Evolutionary conservation across 2,888 invertebrate species (phyloP).

Genomic region (Calliphora vomitoria): DNA sequence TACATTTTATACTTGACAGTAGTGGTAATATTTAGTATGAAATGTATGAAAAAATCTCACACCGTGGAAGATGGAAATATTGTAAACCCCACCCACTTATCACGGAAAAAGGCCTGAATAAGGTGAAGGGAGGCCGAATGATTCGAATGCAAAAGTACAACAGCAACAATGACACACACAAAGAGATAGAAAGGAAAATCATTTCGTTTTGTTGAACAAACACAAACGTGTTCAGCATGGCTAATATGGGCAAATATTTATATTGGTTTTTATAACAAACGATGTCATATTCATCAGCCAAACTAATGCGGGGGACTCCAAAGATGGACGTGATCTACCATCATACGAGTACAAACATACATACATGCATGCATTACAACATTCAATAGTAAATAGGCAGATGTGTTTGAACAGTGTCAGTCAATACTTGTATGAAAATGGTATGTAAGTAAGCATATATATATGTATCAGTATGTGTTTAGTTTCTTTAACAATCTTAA

Average conservation of each 20-base stretch:
- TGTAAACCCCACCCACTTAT: constrained; percentile 32
- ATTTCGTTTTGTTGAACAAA: constrained; percentile 72
- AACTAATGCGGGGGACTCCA: constrained; percentile 58
- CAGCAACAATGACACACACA: constrained; percentile 10
- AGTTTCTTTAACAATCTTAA: constrained; percentile 39
- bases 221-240: constrained; percentile 72
- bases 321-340: constrained; percentile 68
- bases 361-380: background rate
- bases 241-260: constrained; percentile 73
- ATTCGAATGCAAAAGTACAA: constrained; percentile 45
- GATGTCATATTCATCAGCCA: constrained; percentile 73
- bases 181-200: constrained; percentile 61
- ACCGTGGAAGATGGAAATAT: constrained; percentile 59
- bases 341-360: constrained; percentile 16
- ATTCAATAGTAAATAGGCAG: background rate
- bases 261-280: constrained; percentile 73
- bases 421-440: constrained; percentile 23
- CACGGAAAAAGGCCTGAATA: background rate
- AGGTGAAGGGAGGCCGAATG: constrained; percentile 27
- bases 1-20: constrained; percentile 57
- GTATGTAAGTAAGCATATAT: background rate
- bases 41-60: constrained; percentile 28
- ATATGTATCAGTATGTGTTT: background rate
- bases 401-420: constrained; percentile 52
- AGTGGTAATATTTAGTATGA: constrained; percentile 31